Percentiles rank a stretch among this genome's conserved stretches.
These are phyloP conservation scores for Aurelia sp. DNA, from an alignment of 30 jellyfish, hydroid and myxozoan species.

Conservation along the genomic window DNA sequence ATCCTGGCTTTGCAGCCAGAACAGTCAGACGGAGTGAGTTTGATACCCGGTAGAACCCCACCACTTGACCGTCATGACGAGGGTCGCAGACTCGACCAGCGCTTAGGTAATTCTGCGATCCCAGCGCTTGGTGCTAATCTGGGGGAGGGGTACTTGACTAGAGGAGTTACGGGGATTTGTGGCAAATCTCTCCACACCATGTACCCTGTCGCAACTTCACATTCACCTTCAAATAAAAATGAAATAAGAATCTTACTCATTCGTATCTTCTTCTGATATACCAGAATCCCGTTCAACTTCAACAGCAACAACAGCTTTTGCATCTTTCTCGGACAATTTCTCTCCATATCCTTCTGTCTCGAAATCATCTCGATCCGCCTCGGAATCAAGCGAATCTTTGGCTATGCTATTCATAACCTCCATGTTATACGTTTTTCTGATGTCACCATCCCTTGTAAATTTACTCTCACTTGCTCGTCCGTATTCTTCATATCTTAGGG, in stretches of 20 bases:
- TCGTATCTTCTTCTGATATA: slow-evolving; percentile 12
- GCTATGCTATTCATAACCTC: background rate
- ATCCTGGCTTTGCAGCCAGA: too few relatives aligned
- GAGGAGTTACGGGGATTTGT: too few relatives aligned
- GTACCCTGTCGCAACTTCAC: too few relatives aligned
- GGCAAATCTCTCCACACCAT: too few relatives aligned
- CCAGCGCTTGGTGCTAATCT: too few relatives aligned
- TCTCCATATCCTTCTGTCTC: background rate
- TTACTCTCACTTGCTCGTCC: slow-evolving; percentile 42
- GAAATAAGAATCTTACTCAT: slow-evolving; percentile 11
- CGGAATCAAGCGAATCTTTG: background rate
- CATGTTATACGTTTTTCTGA: background rate
- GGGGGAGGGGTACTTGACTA: too few relatives aligned
- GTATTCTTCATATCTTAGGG: slow-evolving; percentile 29
- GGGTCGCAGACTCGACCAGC: too few relatives aligned
- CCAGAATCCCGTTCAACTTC: slow-evolving; percentile 12
- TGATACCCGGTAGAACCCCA: too few relatives aligned
- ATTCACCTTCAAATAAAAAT: background rate
- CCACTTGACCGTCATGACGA: too few relatives aligned
- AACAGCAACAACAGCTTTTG: background rate
- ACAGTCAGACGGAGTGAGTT: too few relatives aligned
- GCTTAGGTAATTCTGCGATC: too few relatives aligned
- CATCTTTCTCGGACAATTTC: background rate
- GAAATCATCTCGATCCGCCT: background rate
- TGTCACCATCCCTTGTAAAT: background rate